phyloP scores from a whole-genome alignment of 2,113 vertebrate species.

The Dromiciops gliroides region DNA sequence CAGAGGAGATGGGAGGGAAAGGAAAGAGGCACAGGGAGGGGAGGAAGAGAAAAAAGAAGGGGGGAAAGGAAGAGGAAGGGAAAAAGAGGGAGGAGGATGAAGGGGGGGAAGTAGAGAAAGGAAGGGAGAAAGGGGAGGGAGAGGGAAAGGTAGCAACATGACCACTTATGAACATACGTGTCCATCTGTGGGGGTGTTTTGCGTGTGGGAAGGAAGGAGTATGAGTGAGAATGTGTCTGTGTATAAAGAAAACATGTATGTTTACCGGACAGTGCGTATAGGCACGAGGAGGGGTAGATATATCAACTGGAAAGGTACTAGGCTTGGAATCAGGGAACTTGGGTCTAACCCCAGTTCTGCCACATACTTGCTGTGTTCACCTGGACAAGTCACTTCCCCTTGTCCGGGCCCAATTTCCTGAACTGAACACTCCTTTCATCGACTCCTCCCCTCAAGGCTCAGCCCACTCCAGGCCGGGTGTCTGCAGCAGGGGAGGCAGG shows the following conservation, averaged over 20 bases:
- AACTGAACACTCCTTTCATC: background rate
- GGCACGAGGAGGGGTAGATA: background rate
- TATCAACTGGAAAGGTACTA: background rate
- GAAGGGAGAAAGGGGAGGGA: background rate
- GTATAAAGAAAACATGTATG: too few relatives aligned
- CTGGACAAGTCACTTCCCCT: too few relatives aligned
- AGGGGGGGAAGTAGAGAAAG: background rate
- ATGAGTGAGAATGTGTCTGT: too few relatives aligned
- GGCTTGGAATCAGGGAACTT: background rate
- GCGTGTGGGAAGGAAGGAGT: background rate
- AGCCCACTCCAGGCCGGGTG: too few relatives aligned
- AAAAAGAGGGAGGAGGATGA: too few relatives aligned
- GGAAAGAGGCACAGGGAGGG: rapidly evolving
- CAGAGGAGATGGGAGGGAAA: too few relatives aligned
- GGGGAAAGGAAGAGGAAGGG: too few relatives aligned
- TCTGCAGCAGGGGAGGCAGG: background rate
- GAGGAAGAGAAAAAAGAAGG: too few relatives aligned
- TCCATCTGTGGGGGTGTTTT: background rate
- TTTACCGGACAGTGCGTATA: background rate
- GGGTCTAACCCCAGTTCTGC: background rate
- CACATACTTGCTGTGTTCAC: background rate
- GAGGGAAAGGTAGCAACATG: too few relatives aligned
- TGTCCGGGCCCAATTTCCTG: too few relatives aligned
- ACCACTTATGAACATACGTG: background rate
- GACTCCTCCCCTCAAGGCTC: background rate